Evolutionary conservation across 2,113 vertebrate genomes (phyloP).

Genomic region (Otolemur garnettii): DNA sequence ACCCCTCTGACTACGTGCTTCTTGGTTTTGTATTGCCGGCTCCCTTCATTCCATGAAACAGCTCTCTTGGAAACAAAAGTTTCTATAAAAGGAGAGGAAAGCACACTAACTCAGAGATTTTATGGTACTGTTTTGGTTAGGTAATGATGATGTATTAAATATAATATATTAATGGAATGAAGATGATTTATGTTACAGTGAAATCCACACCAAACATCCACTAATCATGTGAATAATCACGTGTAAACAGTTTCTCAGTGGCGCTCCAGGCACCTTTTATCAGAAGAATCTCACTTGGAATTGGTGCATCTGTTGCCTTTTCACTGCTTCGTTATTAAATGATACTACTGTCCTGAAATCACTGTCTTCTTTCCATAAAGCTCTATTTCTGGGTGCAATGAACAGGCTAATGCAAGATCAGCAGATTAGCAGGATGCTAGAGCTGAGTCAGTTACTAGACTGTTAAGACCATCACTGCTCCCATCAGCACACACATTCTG

Average conservation of each 20-base stretch:
- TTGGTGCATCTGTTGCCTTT: not conserved
- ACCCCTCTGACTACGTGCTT: not conserved
- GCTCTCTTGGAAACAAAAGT: not conserved
- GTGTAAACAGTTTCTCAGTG: not conserved
- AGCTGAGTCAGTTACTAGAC: not conserved
- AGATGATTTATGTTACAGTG: not conserved
- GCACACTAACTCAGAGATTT: not conserved
- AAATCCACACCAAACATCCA: not conserved
- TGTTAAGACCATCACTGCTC: not conserved
- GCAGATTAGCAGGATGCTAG: not conserved
- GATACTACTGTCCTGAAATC: not conserved
- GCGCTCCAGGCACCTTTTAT: not conserved
- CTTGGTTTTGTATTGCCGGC: not conserved
- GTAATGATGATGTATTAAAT: not conserved
- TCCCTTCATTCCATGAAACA: not conserved
- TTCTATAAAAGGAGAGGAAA: not conserved
- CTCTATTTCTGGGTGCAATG: not conserved
- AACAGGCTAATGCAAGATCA: not conserved
- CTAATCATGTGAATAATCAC: not conserved
- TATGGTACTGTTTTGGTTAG: not conserved
- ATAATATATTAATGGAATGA: not conserved
- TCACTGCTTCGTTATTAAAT: not conserved
- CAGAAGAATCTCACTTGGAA: not conserved
- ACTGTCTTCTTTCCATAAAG: not conserved
- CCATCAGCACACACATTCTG: not conserved